phyloP scores from a whole-genome alignment of 53 echinoderm and acorn worm species.

The Patiria pectinifera region DNA sequence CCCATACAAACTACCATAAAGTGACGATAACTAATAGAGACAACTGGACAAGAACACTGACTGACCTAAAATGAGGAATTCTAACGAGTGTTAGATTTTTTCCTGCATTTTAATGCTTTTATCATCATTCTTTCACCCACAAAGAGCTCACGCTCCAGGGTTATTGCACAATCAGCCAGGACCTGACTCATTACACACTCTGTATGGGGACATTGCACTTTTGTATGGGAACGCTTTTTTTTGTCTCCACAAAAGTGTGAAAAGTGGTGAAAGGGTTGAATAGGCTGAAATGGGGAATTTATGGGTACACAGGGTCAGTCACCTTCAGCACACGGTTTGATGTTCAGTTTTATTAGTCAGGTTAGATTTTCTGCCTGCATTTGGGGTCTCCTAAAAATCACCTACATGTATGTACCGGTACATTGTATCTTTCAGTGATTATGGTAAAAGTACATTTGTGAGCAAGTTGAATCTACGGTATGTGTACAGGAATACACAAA shows the following conservation, averaged over 20 bases:
- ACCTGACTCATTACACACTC: neutral
- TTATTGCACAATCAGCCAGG: neutral
- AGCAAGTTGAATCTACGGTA: too few species aligned
- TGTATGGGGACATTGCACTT: neutral
- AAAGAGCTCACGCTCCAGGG: neutral
- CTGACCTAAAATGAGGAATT: neutral
- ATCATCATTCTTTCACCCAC: neutral
- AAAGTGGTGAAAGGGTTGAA: neutral
- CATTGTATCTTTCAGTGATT: too few species aligned
- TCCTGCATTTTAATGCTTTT: neutral
- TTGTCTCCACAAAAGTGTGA: neutral
- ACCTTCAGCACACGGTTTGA: neutral
- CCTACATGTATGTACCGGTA: too few species aligned
- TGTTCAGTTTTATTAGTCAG: neutral
- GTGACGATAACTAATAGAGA: neutral
- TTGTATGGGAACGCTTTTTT: neutral
- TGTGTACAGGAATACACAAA: too few species aligned
- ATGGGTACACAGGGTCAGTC: neutral
- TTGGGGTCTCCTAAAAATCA: too few species aligned
- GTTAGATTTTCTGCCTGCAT: neutral
- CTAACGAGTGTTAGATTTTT: conserved; percentile 26
- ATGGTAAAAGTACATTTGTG: too few species aligned
- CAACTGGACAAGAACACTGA: conserved; percentile 14
- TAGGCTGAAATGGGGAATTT: neutral
- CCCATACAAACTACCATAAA: neutral